Evolutionary conservation across 2,888 invertebrate species (phyloP).

Genomic region (Aphidoletes aphidimyza): DNA sequence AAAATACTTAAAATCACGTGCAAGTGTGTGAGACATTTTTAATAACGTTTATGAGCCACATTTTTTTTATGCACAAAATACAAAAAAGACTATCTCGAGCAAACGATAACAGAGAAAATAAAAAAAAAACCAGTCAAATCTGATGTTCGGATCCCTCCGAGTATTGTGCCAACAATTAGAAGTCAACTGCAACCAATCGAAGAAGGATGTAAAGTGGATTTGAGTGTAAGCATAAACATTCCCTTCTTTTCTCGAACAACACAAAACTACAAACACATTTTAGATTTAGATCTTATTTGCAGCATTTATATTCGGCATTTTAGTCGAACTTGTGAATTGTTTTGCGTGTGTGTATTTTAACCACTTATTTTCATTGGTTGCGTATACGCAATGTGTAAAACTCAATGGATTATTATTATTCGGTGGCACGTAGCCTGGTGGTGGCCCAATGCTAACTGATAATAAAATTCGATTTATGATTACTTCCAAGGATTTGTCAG

Average conservation of each 20-base stretch:
- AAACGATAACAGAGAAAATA: background rate
- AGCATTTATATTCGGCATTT: constrained; percentile 7
- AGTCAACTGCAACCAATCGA: background rate
- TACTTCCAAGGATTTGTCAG: constrained; percentile 51
- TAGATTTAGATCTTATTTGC: background rate
- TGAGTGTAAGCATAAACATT: constrained; percentile 38
- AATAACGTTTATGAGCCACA: background rate
- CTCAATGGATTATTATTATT: background rate
- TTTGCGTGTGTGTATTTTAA: background rate
- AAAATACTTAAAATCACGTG: background rate
- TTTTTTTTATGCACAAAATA: background rate
- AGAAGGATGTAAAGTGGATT: constrained; percentile 20
- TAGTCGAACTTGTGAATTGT: background rate
- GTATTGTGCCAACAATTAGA: constrained; percentile 4
- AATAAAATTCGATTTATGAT: constrained; percentile 54
- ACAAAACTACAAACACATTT: too few relatives aligned
- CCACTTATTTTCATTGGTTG: background rate
- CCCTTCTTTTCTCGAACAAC: background rate
- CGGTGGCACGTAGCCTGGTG: background rate
- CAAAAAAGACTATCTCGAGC: background rate
- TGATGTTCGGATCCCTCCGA: background rate
- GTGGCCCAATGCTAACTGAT: constrained; percentile 20
- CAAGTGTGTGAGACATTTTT: constrained; percentile 13
- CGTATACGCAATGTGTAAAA: background rate
- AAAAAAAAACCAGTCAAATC: background rate